These are phyloP conservation scores for Myotis vivesi DNA, from an alignment of 2,797 vertebrate genomes.

Conservation along the genomic window DNA sequence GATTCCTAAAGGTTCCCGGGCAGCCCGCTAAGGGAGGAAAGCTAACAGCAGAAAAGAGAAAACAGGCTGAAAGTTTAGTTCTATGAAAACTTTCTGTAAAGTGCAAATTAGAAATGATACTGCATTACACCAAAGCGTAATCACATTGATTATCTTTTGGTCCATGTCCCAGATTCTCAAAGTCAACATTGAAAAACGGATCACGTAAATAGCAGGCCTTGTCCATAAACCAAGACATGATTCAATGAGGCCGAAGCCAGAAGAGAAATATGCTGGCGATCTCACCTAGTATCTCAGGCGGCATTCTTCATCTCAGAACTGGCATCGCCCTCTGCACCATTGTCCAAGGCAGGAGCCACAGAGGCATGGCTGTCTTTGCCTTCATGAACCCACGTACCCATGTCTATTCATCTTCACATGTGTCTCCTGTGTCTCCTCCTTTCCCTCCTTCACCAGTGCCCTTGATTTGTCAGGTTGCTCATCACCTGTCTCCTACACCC, in stretches of 20 bases:
- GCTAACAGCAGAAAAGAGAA: slow-evolving; percentile 32
- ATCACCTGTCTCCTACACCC: background rate
- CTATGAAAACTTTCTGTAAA: slow-evolving; percentile 60
- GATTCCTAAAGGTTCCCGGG: slow-evolving; percentile 34
- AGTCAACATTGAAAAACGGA: background rate
- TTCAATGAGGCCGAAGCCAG: background rate
- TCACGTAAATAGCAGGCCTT: background rate
- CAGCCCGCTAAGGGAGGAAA: slow-evolving; percentile 33
- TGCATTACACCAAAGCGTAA: background rate
- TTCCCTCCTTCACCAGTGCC: background rate
- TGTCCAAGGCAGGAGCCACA: background rate
- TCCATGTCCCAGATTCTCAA: slow-evolving; percentile 38
- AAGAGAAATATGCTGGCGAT: background rate
- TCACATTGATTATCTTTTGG: background rate
- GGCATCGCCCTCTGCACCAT: background rate
- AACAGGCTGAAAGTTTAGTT: slow-evolving; percentile 20
- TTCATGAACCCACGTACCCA: background rate
- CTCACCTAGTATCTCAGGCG: background rate
- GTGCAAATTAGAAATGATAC: slow-evolving; percentile 52
- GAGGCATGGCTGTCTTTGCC: background rate
- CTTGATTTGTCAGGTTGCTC: background rate
- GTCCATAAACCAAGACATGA: background rate
- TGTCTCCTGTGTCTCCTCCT: rapidly evolving
- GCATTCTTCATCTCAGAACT: background rate
- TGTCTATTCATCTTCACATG: background rate